A percentile compares a stretch with the other conserved stretches of the same genome.
Evolutionary conservation across 1,140 invertebrate genomes (phyloP).

Genomic region (Trachymyrmex septentrionalis): DNA sequence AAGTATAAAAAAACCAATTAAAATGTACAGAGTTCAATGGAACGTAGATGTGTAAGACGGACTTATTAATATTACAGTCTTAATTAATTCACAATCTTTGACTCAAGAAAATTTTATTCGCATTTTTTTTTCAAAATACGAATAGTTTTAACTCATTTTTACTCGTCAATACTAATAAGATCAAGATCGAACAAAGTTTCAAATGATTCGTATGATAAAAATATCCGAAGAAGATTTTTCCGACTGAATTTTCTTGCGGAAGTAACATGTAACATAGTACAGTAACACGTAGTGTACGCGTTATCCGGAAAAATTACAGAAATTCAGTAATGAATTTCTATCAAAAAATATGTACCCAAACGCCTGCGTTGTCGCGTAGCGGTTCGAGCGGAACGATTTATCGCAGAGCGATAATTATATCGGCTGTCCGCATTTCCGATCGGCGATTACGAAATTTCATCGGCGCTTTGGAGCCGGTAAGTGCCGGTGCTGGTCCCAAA

Average conservation of each 20-base stretch:
- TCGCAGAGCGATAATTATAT: neutral
- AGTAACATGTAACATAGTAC: too few species aligned
- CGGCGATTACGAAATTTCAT: conserved; percentile 51
- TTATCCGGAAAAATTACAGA: neutral
- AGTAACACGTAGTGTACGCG: neutral
- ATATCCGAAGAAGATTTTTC: neutral
- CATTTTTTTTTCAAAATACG: neutral
- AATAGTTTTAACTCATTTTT: neutral
- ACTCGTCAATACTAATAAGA: neutral
- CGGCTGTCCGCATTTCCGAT: conserved; percentile 26
- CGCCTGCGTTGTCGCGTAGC: too few species aligned
- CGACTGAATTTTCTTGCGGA: neutral
- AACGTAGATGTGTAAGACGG: too few species aligned
- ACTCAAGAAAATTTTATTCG: neutral
- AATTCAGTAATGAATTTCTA: neutral
- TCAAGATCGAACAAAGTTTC: neutral
- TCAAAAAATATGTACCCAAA: neutral
- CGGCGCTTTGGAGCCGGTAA: conserved; percentile 43
- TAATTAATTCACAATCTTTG: conserved; percentile 6
- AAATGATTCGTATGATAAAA: neutral
- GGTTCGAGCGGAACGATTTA: conserved; percentile 10
- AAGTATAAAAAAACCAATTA: too few species aligned
- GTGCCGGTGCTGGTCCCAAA: conserved; percentile 28
- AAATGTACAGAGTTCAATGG: too few species aligned
- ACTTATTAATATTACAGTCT: neutral